Evolutionary conservation across 1,140 invertebrate genomes (phyloP), one percentile per base, ranked within the genome.

Genomic region (Drosophila elegans): DNA sequence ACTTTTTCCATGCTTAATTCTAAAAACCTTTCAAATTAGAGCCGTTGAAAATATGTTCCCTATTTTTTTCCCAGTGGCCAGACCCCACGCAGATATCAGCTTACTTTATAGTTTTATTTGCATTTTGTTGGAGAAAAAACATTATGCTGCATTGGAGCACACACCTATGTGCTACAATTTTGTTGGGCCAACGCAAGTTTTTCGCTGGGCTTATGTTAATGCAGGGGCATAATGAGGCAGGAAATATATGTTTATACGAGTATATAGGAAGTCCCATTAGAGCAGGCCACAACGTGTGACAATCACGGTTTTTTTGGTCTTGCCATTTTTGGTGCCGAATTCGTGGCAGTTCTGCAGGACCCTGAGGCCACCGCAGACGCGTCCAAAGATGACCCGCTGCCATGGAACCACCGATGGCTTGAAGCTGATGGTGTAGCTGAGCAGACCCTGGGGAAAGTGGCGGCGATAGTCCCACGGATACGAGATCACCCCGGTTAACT

Each of bases 391-490:
- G 16, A 91, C 59, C 2, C 90, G 74, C 7, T 71, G 25, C 32
- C 74, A 64, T 0, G 82, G 64, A 5, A 36, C 27, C 12, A 78
- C 64, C 6, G 78, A 52, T 5, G 54, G 73, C 60, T 81, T 89
- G 11, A 92, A 92, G 36, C 84, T 91, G 27, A 91, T 89, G n/a
- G 72, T 73, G 39, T 90, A 92, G 66, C 62, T 78, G 11, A 91
- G 45, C 1, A 80, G 21, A 7, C 83, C 86, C 3, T 75, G 46
- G 1, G 78, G 80, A 36, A 90, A 90, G 16, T 59, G 60, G n/a
- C 74, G 51, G 16, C 74, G 73, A 88, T 89, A 69, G 44, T 62
- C 59, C 64, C 61, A 72, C 0, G 85, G 51, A 55, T 89, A 91
- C 1, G 90, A 91, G 3, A 91, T 57, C 16, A 91, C n/a, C 1